Conservation (phyloP, 2,888 invertebrate species). For the Archips xylosteana region DNA sequence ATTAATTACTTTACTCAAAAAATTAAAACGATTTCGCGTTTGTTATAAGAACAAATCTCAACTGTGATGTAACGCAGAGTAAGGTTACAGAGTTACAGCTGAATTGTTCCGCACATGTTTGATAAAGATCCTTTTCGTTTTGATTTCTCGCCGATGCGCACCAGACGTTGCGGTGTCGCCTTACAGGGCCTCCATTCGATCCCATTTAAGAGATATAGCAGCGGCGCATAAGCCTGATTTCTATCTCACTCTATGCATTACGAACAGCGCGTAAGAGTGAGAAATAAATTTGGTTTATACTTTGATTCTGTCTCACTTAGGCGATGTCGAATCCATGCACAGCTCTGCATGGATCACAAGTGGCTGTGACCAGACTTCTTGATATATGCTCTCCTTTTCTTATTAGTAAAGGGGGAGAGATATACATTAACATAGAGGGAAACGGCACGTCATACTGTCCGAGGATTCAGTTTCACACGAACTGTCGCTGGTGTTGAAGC, state of each 20-base stretch:
- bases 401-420: neutral
- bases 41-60: slow-evolving; percentile 15
- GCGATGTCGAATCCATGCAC: neutral
- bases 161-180: slow-evolving; percentile 78
- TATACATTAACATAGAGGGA: neutral
- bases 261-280: neutral
- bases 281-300: neutral
- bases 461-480: slow-evolving; percentile 72
- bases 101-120: slow-evolving; percentile 76
- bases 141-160: slow-evolving; percentile 73
- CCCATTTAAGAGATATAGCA: neutral
- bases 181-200: slow-evolving; percentile 59
- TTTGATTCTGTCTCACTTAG: neutral
- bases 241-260: neutral
- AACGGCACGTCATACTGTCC: neutral
- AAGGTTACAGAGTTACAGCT: slow-evolving; percentile 45
- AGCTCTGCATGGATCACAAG: neutral
- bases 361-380: neutral
- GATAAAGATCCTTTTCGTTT: slow-evolving; percentile 54
- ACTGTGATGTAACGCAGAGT: slow-evolving; percentile 31
- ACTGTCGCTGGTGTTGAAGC: slow-evolving; percentile 56
- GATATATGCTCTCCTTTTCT: neutral
- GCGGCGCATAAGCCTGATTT: neutral
- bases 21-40: slow-evolving; percentile 1
- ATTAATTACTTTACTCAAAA: neutral